Evolutionary conservation across 1,140 invertebrate genomes (phyloP).

Genomic region (Gonioctena quinquepunctata): DNA sequence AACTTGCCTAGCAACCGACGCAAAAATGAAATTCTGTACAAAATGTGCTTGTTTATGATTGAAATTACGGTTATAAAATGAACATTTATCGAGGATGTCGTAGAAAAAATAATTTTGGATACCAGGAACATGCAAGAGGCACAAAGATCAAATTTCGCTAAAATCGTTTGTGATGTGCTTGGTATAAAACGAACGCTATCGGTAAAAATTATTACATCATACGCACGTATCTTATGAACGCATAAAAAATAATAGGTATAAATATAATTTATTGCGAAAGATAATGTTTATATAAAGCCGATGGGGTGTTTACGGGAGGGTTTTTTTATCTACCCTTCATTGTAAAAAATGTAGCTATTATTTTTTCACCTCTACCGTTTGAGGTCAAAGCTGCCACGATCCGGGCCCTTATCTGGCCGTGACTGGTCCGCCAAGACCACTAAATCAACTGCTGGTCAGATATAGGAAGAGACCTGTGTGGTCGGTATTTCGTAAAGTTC

Average conservation of each 20-base stretch:
- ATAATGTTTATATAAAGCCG: slow-evolving; percentile 28
- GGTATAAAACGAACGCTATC: too few relatives aligned
- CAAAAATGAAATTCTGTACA: too few relatives aligned
- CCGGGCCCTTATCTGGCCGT: slow-evolving; percentile 29
- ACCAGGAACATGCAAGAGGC: too few relatives aligned
- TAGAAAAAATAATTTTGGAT: too few relatives aligned
- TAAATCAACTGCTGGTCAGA: slow-evolving; percentile 33
- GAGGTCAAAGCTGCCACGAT: slow-evolving; percentile 37
- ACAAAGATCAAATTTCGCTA: too few relatives aligned
- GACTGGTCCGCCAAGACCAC: slow-evolving; percentile 29
- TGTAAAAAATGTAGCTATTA: slow-evolving; percentile 44
- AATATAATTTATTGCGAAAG: slow-evolving; percentile 35
- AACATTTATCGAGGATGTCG: too few relatives aligned
- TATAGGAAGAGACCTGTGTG: slow-evolving; percentile 6
- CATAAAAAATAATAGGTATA: slow-evolving; percentile 27
- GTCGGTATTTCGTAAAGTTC: not conserved
- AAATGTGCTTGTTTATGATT: too few relatives aligned
- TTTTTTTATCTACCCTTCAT: slow-evolving; percentile 40
- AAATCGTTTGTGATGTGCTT: too few relatives aligned
- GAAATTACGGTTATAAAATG: too few relatives aligned
- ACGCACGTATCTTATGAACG: not conserved
- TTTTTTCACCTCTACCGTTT: slow-evolving; percentile 43
- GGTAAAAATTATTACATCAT: slow-evolving; percentile 2
- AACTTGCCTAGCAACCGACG: too few relatives aligned
- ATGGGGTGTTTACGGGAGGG: slow-evolving; percentile 34